Percentiles rank a stretch among this genome's conserved stretches.
Evolutionary conservation across 2,113 vertebrate species (phyloP).

Genomic region (human): GRCh38 chr4:26144001-26144500

Average conservation of each 20-base stretch:
- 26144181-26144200: slow-evolving; percentile 6
- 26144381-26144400: too few species aligned
- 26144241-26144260: not conserved
- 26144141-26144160: not conserved
- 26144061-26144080: not conserved
- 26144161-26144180: not conserved
- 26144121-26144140: slow-evolving; percentile 15
- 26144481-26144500: too few species aligned
- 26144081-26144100: not conserved
- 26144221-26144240: not conserved
- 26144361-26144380: too few species aligned
- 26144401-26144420: too few species aligned
- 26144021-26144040: not conserved
- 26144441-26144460: too few species aligned
- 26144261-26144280: too few species aligned
- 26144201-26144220: not conserved
- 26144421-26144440: too few species aligned
- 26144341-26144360: too few species aligned
- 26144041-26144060: slow-evolving; percentile 17
- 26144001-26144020: not conserved
- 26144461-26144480: too few species aligned
- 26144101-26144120: not conserved
- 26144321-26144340: too few species aligned
- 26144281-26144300: too few species aligned
- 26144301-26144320: too few species aligned